A percentile compares a stretch with the other conserved stretches of the same genome.
phyloP scores from a whole-genome alignment of 37 sponge, comb jelly and placozoan genomes.

The Halisarca cf. caerulea region DNA sequence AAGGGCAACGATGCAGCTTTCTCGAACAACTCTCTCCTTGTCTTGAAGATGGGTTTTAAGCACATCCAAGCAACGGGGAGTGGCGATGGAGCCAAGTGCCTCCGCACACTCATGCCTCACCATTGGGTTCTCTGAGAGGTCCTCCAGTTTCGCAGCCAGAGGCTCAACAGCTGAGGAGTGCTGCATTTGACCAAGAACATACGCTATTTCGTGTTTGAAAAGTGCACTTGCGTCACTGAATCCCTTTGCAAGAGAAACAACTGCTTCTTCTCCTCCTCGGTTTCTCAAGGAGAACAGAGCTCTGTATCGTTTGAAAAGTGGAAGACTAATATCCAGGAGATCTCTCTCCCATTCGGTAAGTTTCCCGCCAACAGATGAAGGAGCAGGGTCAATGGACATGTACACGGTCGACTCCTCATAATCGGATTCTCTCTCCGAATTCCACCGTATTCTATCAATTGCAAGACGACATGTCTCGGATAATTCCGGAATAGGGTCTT shows the following conservation, averaged over 20 bases:
- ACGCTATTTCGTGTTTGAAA: conserved; percentile 95
- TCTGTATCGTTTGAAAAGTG: conserved; percentile 87
- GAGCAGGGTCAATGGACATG: conserved; percentile 97
- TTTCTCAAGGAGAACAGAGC: conserved; percentile 94
- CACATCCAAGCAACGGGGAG: conserved; percentile 64
- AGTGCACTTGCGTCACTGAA: conserved; percentile 80
- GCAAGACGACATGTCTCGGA: conserved; percentile 91
- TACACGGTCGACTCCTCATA: conserved; percentile 60
- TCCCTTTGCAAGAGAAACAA: conserved; percentile 61
- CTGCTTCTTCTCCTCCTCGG: conserved; percentile 63
- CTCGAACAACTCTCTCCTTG: conserved; percentile 82
- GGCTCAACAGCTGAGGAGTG: conserved; percentile 62
- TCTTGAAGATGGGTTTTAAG: conserved; percentile 67
- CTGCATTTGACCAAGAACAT: conserved; percentile 97
- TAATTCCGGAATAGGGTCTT: conserved; percentile 60
- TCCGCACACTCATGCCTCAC: conserved; percentile 99
- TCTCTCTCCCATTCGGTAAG: conserved; percentile 51
- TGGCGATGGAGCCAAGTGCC: conserved; percentile 95
- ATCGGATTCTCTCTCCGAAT: conserved; percentile 26
- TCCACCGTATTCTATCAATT: conserved; percentile 67
- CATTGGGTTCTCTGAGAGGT: conserved; percentile 83
- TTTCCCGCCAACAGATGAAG: conserved; percentile 64
- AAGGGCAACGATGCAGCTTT: conserved; percentile 94
- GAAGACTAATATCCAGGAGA: conserved; percentile 46
- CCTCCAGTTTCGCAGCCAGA: conserved; percentile 59